Evolutionary conservation across 2,797 vertebrate genomes (phyloP).

Genomic region (Pseudotriccus pelzelni): DNA sequence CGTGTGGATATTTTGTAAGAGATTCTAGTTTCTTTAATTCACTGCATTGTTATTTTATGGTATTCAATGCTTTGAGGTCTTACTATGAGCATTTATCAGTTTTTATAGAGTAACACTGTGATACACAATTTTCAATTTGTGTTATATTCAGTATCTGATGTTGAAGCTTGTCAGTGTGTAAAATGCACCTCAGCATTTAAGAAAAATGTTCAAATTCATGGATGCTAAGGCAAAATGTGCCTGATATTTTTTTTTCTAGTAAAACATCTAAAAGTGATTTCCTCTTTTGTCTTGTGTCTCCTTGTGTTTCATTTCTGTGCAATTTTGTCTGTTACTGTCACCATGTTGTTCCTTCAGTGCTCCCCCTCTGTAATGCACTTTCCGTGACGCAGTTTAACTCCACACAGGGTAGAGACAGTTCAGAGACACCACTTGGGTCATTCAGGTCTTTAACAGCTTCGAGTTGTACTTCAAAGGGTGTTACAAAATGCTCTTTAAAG

Average conservation of each 20-base stretch:
- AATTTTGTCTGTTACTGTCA: background rate
- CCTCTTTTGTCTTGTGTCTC: background rate
- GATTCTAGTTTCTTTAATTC: background rate
- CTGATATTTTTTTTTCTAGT: background rate
- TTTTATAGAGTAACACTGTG: background rate
- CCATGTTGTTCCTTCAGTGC: background rate
- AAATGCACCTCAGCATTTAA: background rate
- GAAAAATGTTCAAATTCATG: background rate
- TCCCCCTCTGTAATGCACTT: background rate
- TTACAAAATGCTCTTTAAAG: background rate
- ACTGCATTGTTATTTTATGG: background rate
- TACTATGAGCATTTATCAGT: background rate
- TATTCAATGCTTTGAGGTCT: background rate
- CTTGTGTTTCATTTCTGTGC: background rate
- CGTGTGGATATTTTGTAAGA: background rate
- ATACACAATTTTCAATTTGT: background rate
- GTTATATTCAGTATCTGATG: background rate
- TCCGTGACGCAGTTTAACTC: background rate
- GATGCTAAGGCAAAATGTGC: conserved; percentile 11
- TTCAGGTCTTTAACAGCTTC: background rate
- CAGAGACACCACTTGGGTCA: background rate
- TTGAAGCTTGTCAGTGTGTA: background rate
- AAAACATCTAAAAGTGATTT: background rate
- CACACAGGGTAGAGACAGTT: background rate
- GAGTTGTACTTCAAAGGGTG: background rate